Evolutionary conservation across 2,888 invertebrate species (phyloP).

Genomic region (Crematogaster levior): DNA sequence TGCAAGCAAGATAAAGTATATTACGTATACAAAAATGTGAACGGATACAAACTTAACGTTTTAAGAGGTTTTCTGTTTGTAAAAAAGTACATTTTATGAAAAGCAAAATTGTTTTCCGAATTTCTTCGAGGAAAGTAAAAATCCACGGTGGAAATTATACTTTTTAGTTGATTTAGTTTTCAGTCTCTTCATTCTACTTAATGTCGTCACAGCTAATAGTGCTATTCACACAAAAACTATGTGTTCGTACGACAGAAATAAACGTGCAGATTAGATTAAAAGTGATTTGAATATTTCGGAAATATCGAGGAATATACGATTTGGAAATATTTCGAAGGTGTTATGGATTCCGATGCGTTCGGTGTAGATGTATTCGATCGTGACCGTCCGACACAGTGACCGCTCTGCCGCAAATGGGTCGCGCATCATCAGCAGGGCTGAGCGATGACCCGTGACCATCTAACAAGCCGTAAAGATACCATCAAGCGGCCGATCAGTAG

Average conservation of each 20-base stretch:
- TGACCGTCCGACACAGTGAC: constrained; percentile 37
- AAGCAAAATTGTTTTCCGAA: neutral
- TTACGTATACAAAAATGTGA: neutral
- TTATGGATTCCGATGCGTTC: neutral
- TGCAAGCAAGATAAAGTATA: neutral
- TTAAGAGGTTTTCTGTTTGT: neutral
- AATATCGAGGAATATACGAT: neutral
- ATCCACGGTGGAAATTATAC: neutral
- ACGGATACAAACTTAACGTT: neutral
- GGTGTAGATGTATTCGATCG: constrained; percentile 31
- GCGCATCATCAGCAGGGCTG: constrained; percentile 49
- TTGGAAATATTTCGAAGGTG: constrained; percentile 12
- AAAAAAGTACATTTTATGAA: neutral
- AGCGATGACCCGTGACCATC: constrained; percentile 73
- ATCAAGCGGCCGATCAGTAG: constrained; percentile 40
- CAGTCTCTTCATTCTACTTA: neutral
- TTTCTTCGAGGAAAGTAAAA: neutral
- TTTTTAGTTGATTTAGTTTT: neutral
- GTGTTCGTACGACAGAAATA: neutral
- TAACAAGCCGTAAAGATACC: constrained; percentile 74
- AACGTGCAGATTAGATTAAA: neutral
- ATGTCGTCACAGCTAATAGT: neutral
- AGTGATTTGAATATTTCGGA: neutral
- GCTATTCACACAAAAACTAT: neutral
- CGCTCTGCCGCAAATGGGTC: constrained; percentile 55